These are phyloP conservation scores for Oscheius sp. DNA, from an alignment of 2,888 invertebrate species.

Conservation along the genomic window DNA sequence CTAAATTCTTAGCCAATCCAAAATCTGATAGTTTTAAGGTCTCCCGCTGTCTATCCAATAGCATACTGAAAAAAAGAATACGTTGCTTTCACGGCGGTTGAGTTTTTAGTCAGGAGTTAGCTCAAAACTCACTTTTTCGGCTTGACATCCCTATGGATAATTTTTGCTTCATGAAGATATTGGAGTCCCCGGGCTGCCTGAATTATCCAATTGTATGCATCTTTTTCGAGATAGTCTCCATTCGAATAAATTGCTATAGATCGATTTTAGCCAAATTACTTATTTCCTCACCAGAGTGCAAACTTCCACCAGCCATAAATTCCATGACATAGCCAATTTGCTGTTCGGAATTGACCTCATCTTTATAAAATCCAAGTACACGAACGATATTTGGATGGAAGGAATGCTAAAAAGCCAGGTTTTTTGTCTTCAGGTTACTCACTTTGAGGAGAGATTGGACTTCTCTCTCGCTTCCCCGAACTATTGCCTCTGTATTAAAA, in stretches of 20 bases:
- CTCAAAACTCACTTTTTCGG: conserved; percentile 1
- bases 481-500: too few species aligned
- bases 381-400: conserved; percentile 11
- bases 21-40: not conserved
- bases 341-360: not conserved
- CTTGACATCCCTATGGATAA: conserved; percentile 19
- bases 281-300: not conserved
- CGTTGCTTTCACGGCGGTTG: not conserved
- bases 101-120: not conserved
- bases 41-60: not conserved
- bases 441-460: not conserved
- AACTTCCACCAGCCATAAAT: not conserved
- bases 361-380: not conserved
- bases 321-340: conserved; percentile 21
- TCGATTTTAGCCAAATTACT: too few species aligned
- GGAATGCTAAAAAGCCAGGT: not conserved
- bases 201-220: not conserved
- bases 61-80: not conserved
- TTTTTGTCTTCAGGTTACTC: not conserved
- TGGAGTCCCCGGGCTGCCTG: not conserved
- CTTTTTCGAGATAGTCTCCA: not conserved
- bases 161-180: conserved; percentile 7
- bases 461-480: not conserved
- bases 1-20: not conserved
- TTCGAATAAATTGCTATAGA: not conserved